Percentiles rank a stretch among this genome's conserved stretches.
These are phyloP conservation scores for Drosophila bocki DNA, from an alignment of 1,140 invertebrate genomes.

Conservation along the genomic window DNA sequence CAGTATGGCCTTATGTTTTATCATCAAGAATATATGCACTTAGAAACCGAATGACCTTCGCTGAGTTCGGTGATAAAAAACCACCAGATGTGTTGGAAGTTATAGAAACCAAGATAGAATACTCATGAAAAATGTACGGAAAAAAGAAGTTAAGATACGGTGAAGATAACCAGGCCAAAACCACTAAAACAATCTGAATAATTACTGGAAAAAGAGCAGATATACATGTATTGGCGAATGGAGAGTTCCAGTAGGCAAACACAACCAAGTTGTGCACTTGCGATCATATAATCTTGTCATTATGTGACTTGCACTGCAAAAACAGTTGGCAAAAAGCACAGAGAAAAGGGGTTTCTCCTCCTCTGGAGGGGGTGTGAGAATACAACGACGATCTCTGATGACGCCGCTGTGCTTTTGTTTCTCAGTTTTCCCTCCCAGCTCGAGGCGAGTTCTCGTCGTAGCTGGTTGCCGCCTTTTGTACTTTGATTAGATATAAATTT, in stretches of 20 bases:
- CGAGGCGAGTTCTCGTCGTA: conserved; percentile 12
- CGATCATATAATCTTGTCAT: conserved; percentile 51
- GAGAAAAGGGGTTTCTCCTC: neutral
- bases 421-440: conserved; percentile 25
- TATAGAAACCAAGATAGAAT: conserved; percentile 13
- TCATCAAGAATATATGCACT: conserved; percentile 14
- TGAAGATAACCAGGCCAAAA: neutral
- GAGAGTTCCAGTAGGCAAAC: conserved; percentile 10
- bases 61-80: conserved; percentile 6
- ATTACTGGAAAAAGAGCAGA: conserved; percentile 3
- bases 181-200: neutral
- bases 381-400: conserved; percentile 24
- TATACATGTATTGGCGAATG: neutral
- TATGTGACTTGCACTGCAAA: conserved; percentile 50
- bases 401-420: conserved; percentile 45
- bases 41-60: conserved; percentile 32
- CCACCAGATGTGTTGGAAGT: conserved; percentile 5
- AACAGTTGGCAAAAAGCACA: conserved; percentile 1
- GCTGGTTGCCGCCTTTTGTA: conserved; percentile 44
- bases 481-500: conserved; percentile 82
- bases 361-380: neutral
- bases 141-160: neutral
- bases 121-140: neutral
- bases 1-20: conserved; percentile 7
- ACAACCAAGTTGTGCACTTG: conserved; percentile 24